Percentiles rank a stretch among this genome's conserved stretches.
Conservation (phyloP, 2,113 vertebrate genomes). For the Phasianus colchicus region DNA sequence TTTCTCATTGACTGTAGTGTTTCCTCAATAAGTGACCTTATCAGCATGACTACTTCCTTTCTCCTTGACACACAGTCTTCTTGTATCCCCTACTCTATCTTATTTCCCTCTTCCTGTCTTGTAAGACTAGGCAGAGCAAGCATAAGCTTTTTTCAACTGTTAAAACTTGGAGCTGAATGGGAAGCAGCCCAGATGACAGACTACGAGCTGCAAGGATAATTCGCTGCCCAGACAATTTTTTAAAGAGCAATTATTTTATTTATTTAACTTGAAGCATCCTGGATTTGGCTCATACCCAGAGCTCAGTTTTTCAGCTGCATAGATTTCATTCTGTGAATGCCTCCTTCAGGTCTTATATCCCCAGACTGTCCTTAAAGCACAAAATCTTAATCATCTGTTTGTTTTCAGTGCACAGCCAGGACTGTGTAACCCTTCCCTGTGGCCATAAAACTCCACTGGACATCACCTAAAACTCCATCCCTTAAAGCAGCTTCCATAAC, state of each 20-base stretch:
- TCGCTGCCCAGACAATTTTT: neutral
- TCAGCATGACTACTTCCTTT: neutral
- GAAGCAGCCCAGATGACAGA: neutral
- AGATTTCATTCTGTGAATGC: neutral
- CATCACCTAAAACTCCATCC: neutral
- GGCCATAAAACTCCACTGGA: constrained; percentile 4
- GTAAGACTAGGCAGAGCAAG: neutral
- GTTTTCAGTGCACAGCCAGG: neutral
- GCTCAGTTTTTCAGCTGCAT: neutral
- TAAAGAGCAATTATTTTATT: neutral
- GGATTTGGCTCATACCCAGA: neutral
- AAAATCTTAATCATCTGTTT: neutral
- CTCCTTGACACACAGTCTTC: neutral
- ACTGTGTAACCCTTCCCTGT: neutral
- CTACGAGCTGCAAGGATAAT: neutral
- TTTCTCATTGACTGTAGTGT: neutral
- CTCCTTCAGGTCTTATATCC: neutral
- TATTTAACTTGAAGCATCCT: neutral
- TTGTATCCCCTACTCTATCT: neutral
- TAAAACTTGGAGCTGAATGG: neutral
- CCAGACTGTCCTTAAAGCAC: neutral
- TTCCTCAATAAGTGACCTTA: neutral
- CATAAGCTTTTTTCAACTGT: neutral
- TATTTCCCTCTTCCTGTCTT: neutral
- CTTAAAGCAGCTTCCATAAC: neutral